phyloP scores from a whole-genome alignment of 2,113 vertebrate species.

The Tenrec ecaudatus region DNA sequence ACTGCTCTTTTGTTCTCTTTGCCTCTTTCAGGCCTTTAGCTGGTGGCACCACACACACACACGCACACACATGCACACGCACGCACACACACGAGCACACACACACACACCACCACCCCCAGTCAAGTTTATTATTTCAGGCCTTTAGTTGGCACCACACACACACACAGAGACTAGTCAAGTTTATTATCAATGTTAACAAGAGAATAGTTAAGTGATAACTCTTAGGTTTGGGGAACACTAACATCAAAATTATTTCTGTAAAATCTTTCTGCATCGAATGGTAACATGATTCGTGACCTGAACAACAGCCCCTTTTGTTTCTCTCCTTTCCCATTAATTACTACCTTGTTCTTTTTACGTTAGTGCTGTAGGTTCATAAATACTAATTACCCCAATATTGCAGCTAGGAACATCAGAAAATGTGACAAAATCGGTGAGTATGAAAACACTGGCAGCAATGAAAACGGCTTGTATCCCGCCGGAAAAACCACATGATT shows the following conservation, averaged over 20 bases:
- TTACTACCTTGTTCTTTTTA: neutral
- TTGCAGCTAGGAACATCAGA: neutral
- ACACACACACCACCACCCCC: too few species aligned
- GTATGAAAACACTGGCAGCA: neutral
- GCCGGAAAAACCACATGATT: neutral
- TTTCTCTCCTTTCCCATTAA: neutral
- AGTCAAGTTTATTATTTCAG: too few species aligned
- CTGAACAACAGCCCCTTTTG: neutral
- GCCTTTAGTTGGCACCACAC: neutral
- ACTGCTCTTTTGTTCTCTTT: constrained; percentile 54
- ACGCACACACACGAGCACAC: too few species aligned
- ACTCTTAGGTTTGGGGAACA: neutral
- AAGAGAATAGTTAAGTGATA: neutral
- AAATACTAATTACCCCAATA: too few species aligned
- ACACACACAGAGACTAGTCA: neutral
- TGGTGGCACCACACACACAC: neutral
- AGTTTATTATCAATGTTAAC: neutral
- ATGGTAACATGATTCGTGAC: neutral
- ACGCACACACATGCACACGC: too few species aligned
- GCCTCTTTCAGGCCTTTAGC: constrained; percentile 37
- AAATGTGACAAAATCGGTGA: neutral
- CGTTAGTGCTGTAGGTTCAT: too few species aligned
- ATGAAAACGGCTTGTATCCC: neutral
- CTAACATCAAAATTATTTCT: neutral
- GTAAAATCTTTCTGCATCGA: neutral